A percentile compares a stretch with the other conserved stretches of the same genome.
Conservation (phyloP, 2,113 vertebrate genomes). For the Ia io region DNA sequence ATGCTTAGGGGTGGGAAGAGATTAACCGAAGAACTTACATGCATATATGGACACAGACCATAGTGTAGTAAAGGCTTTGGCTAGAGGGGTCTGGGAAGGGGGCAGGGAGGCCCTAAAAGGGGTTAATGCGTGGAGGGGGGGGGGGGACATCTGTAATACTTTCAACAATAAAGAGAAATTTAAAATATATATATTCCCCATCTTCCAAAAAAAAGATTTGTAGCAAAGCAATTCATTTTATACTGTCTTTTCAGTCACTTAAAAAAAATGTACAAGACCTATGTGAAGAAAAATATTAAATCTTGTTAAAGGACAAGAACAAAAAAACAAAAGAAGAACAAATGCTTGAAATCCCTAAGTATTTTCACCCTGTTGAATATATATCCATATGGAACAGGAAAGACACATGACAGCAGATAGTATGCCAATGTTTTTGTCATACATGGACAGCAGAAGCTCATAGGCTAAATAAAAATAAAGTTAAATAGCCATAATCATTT, state of each 20-base stretch:
- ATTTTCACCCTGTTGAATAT: background rate
- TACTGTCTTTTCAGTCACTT: background rate
- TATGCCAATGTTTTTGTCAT: background rate
- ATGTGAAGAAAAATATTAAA: too few relatives aligned
- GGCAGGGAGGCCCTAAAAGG: too few relatives aligned
- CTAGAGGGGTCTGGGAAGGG: too few relatives aligned
- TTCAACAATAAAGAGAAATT: too few relatives aligned
- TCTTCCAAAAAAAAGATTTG: constrained; percentile 27
- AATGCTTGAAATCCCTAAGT: background rate
- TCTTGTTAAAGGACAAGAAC: too few relatives aligned
- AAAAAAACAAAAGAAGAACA: background rate
- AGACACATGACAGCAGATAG: background rate
- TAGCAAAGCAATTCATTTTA: constrained; percentile 9
- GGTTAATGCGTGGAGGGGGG: too few relatives aligned
- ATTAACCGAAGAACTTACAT: too few relatives aligned
- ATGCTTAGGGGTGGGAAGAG: too few relatives aligned
- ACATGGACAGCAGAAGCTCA: background rate
- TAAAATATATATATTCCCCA: background rate
- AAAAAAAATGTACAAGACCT: too few relatives aligned
- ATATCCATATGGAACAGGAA: background rate
- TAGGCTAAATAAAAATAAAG: background rate
- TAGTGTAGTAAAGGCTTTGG: too few relatives aligned
- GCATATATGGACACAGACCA: too few relatives aligned
- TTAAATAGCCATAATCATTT: background rate
- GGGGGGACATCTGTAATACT: too few relatives aligned